These are phyloP conservation scores for Triplophysa bombifrons DNA, from an alignment of 2,797 vertebrate genomes.

Conservation along the genomic window DNA sequence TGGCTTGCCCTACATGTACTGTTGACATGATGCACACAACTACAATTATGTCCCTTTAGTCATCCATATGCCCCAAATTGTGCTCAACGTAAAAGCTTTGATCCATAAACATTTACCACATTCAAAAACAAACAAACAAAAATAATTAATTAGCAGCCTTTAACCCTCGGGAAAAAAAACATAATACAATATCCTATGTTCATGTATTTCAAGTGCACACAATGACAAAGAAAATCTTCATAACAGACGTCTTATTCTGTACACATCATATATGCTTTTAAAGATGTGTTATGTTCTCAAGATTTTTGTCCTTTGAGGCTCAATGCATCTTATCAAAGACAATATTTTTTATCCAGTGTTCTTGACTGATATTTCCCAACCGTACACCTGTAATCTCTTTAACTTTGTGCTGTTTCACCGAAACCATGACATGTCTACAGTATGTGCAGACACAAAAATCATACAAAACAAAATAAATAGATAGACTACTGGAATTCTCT, in stretches of 20 bases:
- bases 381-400: slow-evolving; percentile 21
- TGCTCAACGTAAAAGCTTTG: slow-evolving; percentile 72
- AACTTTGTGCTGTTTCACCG: slow-evolving; percentile 25
- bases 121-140: slow-evolving; percentile 63
- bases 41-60: slow-evolving; percentile 74
- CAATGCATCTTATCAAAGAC: neutral
- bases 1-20: slow-evolving; percentile 57
- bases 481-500: slow-evolving; percentile 55
- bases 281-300: neutral
- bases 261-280: neutral
- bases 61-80: slow-evolving; percentile 76
- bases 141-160: slow-evolving; percentile 49
- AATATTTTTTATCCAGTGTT: slow-evolving; percentile 3
- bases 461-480: slow-evolving; percentile 68
- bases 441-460: slow-evolving; percentile 47
- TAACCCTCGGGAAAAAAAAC: neutral
- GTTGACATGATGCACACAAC: slow-evolving; percentile 60
- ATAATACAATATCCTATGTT: slow-evolving; percentile 4
- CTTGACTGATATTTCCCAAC: neutral
- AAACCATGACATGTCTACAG: slow-evolving; percentile 39
- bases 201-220: slow-evolving; percentile 1
- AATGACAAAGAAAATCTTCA: neutral
- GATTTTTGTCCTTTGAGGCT: neutral
- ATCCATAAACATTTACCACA: slow-evolving; percentile 71
- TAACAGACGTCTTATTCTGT: neutral